Evolutionary conservation across 2,113 vertebrate genomes (phyloP).

Genomic region (Notechis scutatus): DNA sequence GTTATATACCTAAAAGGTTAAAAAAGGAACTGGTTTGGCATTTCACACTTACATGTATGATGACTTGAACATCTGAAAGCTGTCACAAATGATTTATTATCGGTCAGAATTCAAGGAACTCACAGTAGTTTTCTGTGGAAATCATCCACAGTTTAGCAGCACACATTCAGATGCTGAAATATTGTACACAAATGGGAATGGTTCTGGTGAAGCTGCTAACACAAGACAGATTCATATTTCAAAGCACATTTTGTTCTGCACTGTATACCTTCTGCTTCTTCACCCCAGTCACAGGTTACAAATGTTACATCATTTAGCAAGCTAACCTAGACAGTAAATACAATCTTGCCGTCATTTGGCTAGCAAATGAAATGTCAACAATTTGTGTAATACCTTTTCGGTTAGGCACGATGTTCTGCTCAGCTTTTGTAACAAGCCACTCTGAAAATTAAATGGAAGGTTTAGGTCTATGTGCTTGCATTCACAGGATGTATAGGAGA

Average conservation of each 20-base stretch:
- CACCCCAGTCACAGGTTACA: conserved; percentile 17
- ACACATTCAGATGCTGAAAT: background rate
- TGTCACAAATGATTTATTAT: background rate
- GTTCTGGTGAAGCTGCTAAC: background rate
- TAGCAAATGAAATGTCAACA: background rate
- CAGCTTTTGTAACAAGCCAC: background rate
- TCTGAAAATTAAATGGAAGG: background rate
- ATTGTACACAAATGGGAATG: background rate
- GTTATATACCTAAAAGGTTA: background rate
- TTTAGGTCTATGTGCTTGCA: background rate
- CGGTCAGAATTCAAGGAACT: background rate
- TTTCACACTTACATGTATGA: background rate
- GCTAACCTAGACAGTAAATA: conserved; percentile 57
- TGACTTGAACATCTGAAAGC: background rate
- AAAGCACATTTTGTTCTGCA: background rate
- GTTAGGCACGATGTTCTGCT: background rate
- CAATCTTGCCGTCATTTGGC: background rate
- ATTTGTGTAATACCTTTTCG: background rate
- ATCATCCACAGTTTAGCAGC: background rate
- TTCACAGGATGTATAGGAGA: background rate
- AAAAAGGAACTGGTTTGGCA: background rate
- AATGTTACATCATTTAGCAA: conserved; percentile 31
- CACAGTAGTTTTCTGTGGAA: background rate
- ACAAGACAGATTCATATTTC: background rate
- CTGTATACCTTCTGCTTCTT: background rate